Evolutionary conservation across 2,797 vertebrate species (phyloP), one percentile per base, ranked within the genome.

Genomic region (Mastacembelus armatus): DNA sequence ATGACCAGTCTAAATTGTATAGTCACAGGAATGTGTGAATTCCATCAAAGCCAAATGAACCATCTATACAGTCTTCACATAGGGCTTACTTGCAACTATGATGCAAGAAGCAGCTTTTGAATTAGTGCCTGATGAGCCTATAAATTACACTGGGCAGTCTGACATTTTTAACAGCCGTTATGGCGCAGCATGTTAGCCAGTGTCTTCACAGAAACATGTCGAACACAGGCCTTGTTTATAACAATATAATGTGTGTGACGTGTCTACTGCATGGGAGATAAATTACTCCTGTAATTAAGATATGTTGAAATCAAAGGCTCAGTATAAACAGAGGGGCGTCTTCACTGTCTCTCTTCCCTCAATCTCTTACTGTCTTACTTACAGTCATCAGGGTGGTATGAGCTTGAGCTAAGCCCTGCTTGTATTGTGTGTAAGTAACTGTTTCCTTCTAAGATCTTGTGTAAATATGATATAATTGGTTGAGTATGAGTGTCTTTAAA

Each of bases 381-480:
- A n/a, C n/a, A n/a, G 70, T 72, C 71, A 54, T 11, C 29, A 77
- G 68, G 71, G 78, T 78, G 76, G 70, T 71, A 63, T 42, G 59
- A 58, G 51, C 49, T 59, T 18, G 9, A 74, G 71, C 77, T 79
- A 72, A 79, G 60, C 63, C 75, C 58, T 63, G 45, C 58, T 74
- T 79, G 71, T 80, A 39, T 78, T 91, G 84, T 89, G 65, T 89
- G 84, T 81, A 89, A 85, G 79, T 82, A 86, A 90, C 85, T 81
- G 77, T 87, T 85, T 85, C 84, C 83, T 76, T 62, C 62, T 68
- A 78, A 76, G 83, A 78, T 86, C 78, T 88, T 81, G 67, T 88
- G 78, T 91, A 88, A 89, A 91, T 91, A 89, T 85, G 71, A 88
- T 83, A 81, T 79, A 90, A 92, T 88, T 87, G 85, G 78, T 77